Evolutionary conservation across 2,888 invertebrate genomes (phyloP), one percentile per base, ranked within the genome.

Genomic region (Ceratothoa steindachneri): DNA sequence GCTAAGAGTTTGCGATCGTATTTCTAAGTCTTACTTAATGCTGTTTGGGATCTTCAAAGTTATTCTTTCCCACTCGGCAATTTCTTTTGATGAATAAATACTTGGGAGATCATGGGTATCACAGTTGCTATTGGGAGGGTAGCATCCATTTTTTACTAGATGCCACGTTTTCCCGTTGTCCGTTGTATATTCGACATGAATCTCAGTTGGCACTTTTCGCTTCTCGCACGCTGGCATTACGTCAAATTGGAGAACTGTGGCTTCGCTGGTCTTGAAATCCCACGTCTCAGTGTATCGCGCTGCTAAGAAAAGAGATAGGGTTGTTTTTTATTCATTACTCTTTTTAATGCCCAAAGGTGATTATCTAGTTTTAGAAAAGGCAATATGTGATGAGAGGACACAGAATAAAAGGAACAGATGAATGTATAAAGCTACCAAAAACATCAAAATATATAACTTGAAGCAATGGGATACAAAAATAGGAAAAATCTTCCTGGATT

Each of bases 241-340:
- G 81, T 85, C 84, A 81, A 85, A 85, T 82, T 85, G 85, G 0
- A 85, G 82, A 79, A 85, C 84, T 0, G 84, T 83, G 1, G 84
- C 82, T 1, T 83, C 83, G 0, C 82, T 82, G 28, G 84, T 83
- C 53, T 83, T 81, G 72, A 84, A 83, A 78, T 85, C 85, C 84
- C 84, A 85, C 0, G 85, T 85, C 80, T 85, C 85, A 15, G 84
- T 84, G 80, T 82, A 84, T 27, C 66, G 31, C n/a, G 51, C 15
- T 15, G 24, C 71, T 71, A 31, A 28, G 7, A 24, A 0, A 15
- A 51, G 19, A 51, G 3, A 19, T n/a, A 3, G 1, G 19, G 1
- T 51, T 41, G n/a, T n/a, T n/a, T n/a, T n/a, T n/a, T n/a, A n/a
- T 41, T 41, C 41, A 41, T 41, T 41, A 41, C 41, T 5, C 15